Percentiles rank a stretch among this genome's conserved stretches.
phyloP scores from a whole-genome alignment of 2,797 vertebrate species.

The Mormyrus proboscirostris region DNA sequence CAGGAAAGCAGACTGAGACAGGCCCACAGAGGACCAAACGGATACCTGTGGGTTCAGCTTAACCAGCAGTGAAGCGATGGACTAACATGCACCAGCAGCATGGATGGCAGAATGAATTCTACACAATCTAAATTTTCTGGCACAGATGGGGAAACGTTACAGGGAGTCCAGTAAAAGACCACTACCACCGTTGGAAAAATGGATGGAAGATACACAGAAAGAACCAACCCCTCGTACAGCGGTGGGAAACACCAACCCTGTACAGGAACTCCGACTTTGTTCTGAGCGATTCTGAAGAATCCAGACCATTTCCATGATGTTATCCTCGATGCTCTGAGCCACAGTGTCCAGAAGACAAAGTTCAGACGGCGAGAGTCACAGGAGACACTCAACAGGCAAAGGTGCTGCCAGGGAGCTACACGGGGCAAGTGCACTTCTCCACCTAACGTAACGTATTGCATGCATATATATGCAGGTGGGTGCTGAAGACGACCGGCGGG shows the following conservation, averaged over 20 bases:
- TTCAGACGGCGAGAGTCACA: background rate
- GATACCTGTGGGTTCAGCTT: background rate
- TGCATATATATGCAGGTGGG: slow-evolving; percentile 21
- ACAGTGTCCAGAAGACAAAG: background rate
- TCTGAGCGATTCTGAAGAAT: background rate
- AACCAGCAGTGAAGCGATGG: background rate
- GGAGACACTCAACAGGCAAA: background rate
- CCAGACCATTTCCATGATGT: background rate
- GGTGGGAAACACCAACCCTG: background rate
- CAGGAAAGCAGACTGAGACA: background rate
- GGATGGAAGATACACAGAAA: background rate
- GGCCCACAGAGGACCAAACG: background rate
- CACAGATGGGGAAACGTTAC: background rate
- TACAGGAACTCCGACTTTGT: background rate
- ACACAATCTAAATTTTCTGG: background rate
- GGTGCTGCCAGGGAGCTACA: background rate
- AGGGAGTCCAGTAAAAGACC: background rate
- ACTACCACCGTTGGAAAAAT: background rate
- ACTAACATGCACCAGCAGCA: background rate
- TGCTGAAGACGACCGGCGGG: background rate
- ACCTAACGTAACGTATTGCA: slow-evolving; percentile 17
- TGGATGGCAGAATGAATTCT: background rate
- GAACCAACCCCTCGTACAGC: background rate
- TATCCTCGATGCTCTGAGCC: background rate
- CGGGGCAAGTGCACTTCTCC: background rate